These are phyloP conservation scores for Poecilobothrus nobilitatus DNA, from an alignment of 2,888 invertebrate genomes.

Conservation along the genomic window DNA sequence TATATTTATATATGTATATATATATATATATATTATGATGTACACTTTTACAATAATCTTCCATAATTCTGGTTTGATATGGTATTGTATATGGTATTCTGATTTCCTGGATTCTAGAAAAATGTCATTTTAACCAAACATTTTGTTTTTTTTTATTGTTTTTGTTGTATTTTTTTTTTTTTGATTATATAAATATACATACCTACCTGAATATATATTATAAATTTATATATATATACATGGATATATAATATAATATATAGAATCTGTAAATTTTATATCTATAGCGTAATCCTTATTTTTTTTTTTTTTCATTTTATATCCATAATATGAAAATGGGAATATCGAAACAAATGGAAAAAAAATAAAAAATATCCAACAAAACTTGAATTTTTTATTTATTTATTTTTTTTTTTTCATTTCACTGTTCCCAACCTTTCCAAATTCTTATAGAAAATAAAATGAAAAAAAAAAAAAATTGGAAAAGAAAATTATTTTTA, in stretches of 20 bases:
- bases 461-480: background rate
- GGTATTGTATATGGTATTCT: background rate
- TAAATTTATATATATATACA: background rate
- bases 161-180: no score
- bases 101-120: constrained; percentile 5
- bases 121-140: constrained; percentile 1
- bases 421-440: no score
- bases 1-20: background rate
- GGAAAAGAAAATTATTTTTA: no score
- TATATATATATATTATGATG: background rate
- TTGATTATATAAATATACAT: no score
- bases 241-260: background rate
- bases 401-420: no score
- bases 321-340: background rate
- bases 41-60: background rate
- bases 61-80: background rate
- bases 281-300: background rate
- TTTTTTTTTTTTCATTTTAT: background rate
- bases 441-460: no score
- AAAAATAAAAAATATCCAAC: background rate
- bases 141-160: background rate
- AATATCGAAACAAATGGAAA: background rate
- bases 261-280: background rate
- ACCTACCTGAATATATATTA: background rate
- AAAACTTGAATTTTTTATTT: no score